Evolutionary conservation across 2,797 vertebrate genomes (phyloP).

Genomic region (Myotis findleyi): DNA sequence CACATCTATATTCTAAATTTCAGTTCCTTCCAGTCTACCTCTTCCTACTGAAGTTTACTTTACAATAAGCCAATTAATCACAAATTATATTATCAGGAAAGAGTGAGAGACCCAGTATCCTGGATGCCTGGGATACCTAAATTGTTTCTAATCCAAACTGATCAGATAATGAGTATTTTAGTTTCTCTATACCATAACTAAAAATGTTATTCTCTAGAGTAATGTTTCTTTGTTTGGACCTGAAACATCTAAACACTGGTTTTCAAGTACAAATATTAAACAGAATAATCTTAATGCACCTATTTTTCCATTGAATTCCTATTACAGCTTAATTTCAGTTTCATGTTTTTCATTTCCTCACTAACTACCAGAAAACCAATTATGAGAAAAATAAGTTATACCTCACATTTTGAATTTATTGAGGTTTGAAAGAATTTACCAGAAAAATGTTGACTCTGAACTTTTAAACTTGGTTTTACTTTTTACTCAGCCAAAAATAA

Average conservation of each 20-base stretch:
- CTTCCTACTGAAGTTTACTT: background rate
- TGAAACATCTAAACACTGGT: background rate
- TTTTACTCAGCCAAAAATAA: slow-evolving; percentile 64
- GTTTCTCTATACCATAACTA: background rate
- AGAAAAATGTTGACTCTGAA: slow-evolving; percentile 53
- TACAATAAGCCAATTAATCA: slow-evolving; percentile 1
- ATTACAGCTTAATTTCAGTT: slow-evolving; percentile 31
- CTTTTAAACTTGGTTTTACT: slow-evolving; percentile 32
- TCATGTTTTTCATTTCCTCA: slow-evolving; percentile 25
- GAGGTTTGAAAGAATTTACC: slow-evolving; percentile 48
- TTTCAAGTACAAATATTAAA: slow-evolving; percentile 46
- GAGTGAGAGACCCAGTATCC: background rate
- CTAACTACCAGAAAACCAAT: background rate
- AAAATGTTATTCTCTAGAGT: slow-evolving; percentile 32
- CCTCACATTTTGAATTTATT: slow-evolving; percentile 18
- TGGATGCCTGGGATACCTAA: background rate
- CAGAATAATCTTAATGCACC: background rate
- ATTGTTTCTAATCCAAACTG: background rate
- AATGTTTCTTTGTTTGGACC: slow-evolving; percentile 2
- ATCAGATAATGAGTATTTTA: background rate
- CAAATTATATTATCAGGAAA: slow-evolving; percentile 11
- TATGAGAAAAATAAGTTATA: slow-evolving; percentile 43
- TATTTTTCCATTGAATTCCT: background rate
- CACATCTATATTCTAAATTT: background rate
- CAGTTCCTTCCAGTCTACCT: background rate